phyloP scores from a whole-genome alignment of 2,797 vertebrate genomes.

The Vireo griseus region DNA sequence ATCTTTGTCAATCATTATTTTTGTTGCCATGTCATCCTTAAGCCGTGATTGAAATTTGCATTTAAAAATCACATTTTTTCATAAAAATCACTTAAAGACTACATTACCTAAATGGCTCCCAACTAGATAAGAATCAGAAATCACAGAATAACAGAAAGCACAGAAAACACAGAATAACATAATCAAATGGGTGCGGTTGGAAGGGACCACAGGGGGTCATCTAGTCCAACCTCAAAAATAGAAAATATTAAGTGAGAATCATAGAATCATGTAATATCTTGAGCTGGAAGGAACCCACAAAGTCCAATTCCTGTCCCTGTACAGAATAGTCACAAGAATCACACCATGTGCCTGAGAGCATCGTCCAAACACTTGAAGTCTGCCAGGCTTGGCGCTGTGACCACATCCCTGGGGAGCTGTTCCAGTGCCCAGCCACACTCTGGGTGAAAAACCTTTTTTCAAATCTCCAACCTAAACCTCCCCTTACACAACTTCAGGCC shows the following conservation, averaged over 20 bases:
- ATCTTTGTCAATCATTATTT: not conserved
- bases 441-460: rapidly evolving
- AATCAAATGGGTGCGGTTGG: not conserved
- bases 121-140: not conserved
- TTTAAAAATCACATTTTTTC: not conserved
- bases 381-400: not conserved
- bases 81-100: not conserved
- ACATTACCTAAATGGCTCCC: not conserved
- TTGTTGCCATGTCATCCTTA: not conserved
- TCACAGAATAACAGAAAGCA: not conserved
- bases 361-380: not conserved
- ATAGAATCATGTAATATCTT: not conserved
- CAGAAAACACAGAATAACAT: not conserved
- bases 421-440: rapidly evolving
- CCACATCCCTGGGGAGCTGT: not conserved
- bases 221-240: not conserved
- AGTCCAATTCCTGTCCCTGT: rapidly evolving
- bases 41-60: not conserved
- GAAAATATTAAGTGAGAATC: not conserved
- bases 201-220: not conserved
- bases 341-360: not conserved
- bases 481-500: not conserved
- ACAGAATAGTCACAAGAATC: not conserved
- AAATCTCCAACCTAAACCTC: not conserved
- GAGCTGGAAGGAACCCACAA: not conserved